Conservation (phyloP, 2,888 invertebrate genomes). For the Stramonita haemastoma region DNA sequence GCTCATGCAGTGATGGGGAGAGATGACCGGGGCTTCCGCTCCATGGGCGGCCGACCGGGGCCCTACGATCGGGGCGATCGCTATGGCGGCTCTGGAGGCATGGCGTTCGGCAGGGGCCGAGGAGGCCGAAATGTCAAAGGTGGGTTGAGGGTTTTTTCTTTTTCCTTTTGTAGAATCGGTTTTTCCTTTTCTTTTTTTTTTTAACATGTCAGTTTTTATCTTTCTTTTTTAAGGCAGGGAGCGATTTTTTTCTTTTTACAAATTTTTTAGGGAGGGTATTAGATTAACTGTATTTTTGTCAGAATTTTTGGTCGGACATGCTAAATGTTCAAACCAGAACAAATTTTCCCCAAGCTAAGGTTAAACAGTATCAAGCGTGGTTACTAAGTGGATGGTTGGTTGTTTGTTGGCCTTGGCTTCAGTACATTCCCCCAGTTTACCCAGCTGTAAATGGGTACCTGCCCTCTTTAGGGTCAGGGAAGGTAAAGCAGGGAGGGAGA, state of each 20-base stretch:
- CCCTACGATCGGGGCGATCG: conserved; percentile 75
- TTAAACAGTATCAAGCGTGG: no score
- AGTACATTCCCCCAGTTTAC: no score
- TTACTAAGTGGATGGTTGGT: no score
- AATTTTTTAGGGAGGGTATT: not conserved
- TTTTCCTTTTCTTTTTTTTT: not conserved
- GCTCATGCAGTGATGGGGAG: conserved; percentile 82
- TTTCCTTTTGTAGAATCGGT: not conserved
- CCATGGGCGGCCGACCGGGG: conserved; percentile 77
- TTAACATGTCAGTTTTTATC: not conserved
- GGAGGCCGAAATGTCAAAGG: conserved; percentile 74
- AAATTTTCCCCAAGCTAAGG: no score
- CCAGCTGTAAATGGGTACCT: no score
- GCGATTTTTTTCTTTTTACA: not conserved
- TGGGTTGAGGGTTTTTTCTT: conserved; percentile 43
- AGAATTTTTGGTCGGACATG: no score
- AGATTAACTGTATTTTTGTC: not conserved
- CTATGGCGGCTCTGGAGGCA: conserved; percentile 75
- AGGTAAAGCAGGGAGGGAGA: no score
- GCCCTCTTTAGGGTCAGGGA: no score
- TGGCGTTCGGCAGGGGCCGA: conserved; percentile 70
- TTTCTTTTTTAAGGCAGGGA: not conserved
- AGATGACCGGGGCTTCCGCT: conserved; percentile 65
- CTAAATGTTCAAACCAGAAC: no score
- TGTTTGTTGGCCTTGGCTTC: no score